Evolutionary conservation across 30 jellyfish, hydroid and myxozoan species (phyloP), one percentile per base, ranked within the genome.

Genomic region (Aurelia sp.): DNA sequence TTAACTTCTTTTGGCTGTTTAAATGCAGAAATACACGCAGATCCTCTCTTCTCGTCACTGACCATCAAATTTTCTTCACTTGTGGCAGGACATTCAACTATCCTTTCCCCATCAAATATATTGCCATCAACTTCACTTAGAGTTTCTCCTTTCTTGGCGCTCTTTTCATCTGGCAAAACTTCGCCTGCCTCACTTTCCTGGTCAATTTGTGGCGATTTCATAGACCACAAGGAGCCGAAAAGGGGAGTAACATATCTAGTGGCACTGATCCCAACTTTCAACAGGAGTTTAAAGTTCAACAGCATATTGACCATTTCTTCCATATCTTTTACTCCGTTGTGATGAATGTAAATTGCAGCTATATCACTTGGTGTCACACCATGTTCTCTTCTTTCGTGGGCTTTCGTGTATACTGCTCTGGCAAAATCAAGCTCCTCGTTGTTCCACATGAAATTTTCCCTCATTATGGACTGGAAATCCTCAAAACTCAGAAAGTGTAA

Each of bases 361-460:
- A 82, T 44, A 13, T 82, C 79, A 11, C 66, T 31, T 22, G 59
- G 69, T 21, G 79, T 55, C 13, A 82, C 31, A 61, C 92, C 92
- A 13, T 18, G 31, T 15, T 82, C 79, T 40, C 60, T 61, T 18
- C 51, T n/a, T 16, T 61, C 71, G n/a, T 13, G 61, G 12, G 71
- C 27, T 35, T 57, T 12, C 2, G 44, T 59, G 60, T 55, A 58
- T 66, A 82, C 85, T 78, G 71, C 92, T 40, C 62, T 40, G 17
- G 85, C 73, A 58, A 82, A 82, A 52, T 19, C 76, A 30, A 58
- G 63, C 92, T 82, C 92, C 41, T 62, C 59, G 9, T 70, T 71
- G 55, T 62, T 70, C 92, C 92, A 82, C 21, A 47, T 58, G 62
- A 69, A 82, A 21, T n/a, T 33, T 0, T 69, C 85, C 23, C 27